These are phyloP conservation scores for Pterocles orientalis DNA, from an alignment of 2,113 vertebrate genomes.

Conservation along the genomic window DNA sequence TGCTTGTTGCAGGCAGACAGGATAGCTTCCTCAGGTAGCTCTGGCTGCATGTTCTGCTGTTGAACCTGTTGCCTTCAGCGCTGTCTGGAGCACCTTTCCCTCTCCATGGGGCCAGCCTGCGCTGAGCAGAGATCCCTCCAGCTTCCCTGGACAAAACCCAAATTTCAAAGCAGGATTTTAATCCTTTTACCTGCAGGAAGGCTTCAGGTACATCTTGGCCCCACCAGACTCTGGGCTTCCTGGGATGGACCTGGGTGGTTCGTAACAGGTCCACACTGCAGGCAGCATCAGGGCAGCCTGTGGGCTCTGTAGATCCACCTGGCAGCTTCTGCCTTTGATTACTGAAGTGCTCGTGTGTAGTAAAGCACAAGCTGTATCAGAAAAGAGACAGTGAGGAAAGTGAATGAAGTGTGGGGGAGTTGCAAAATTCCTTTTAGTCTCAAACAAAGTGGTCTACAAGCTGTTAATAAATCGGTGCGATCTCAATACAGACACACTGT, in stretches of 20 bases:
- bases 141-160: neutral
- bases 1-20: neutral
- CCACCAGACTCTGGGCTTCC: neutral
- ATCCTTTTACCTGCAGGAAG: neutral
- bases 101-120: accelerated
- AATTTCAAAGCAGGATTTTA: neutral
- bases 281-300: neutral
- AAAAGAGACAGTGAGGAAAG: neutral
- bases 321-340: neutral
- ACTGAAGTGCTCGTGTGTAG: neutral
- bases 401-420: neutral
- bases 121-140: neutral
- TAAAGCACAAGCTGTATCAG: neutral
- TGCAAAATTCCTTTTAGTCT: neutral
- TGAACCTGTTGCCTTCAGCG: neutral
- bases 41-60: neutral
- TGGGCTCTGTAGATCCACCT: neutral
- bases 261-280: neutral
- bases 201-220: neutral
- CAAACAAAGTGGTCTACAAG: neutral
- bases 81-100: neutral
- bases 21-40: neutral
- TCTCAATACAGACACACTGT: neutral
- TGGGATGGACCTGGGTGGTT: accelerated
- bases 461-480: neutral